Conservation (phyloP, 2,113 vertebrate genomes). For the Terrapene triunguis region DNA sequence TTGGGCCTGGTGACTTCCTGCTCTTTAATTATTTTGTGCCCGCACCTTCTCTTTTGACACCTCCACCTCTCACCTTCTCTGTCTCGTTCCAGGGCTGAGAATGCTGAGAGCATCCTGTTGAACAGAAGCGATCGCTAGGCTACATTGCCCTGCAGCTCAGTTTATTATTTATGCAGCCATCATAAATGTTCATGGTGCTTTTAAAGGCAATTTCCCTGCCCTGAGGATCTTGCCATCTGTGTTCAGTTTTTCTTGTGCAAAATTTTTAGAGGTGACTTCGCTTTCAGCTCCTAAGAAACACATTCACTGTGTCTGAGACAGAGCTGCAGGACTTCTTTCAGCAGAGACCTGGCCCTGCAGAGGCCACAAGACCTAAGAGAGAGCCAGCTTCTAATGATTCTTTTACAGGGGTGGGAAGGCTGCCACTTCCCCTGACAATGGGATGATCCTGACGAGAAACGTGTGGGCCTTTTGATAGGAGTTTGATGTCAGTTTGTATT, state of each 20-base stretch:
- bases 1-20: background rate
- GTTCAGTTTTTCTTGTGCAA: background rate
- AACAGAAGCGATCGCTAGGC: background rate
- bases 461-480: rapidly evolving
- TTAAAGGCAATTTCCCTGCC: background rate
- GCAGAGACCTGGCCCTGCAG: background rate
- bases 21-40: background rate
- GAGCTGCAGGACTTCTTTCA: background rate
- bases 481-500: background rate
- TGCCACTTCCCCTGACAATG: rapidly evolving
- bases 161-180: background rate
- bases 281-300: background rate
- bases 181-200: background rate
- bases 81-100: background rate
- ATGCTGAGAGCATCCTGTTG: background rate
- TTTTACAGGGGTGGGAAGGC: background rate
- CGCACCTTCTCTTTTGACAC: background rate
- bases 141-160: background rate
- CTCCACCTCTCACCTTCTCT: background rate
- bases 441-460: background rate
- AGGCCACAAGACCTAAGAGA: rapidly evolving
- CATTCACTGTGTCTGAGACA: background rate
- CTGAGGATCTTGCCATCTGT: background rate
- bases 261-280: background rate
- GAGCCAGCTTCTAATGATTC: background rate